phyloP scores from a whole-genome alignment of 2,113 vertebrate genomes.

The Mionectes macconnelli region DNA sequence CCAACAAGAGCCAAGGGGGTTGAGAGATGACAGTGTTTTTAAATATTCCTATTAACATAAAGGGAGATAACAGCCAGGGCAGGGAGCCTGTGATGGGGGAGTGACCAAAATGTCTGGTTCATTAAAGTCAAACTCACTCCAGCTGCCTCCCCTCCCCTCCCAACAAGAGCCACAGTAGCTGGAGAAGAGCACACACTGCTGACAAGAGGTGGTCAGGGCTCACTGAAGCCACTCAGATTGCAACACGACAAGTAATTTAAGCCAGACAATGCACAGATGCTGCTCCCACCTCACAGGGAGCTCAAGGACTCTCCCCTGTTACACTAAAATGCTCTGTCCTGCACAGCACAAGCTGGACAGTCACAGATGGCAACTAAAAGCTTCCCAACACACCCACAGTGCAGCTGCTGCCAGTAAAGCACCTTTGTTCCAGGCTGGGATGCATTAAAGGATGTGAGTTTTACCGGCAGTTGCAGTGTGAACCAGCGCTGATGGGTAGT shows the following conservation, averaged over 20 bases:
- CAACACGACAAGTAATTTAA: neutral
- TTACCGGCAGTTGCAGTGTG: neutral
- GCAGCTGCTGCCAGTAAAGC: neutral
- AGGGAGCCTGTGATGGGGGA: neutral
- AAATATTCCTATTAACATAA: neutral
- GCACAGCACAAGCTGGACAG: neutral
- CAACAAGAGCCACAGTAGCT: neutral
- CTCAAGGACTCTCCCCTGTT: neutral
- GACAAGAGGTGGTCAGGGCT: neutral
- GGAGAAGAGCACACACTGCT: neutral
- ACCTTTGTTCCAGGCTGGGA: accelerated
- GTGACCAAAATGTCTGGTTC: neutral
- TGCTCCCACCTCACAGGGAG: neutral
- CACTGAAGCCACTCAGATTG: neutral
- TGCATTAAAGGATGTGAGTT: neutral
- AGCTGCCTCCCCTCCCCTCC: neutral
- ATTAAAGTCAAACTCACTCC: neutral
- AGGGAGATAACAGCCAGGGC: neutral
- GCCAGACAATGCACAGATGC: neutral
- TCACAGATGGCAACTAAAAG: neutral
- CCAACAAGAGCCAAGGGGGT: conserved; percentile 3
- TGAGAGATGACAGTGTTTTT: neutral
- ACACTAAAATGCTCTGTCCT: neutral
- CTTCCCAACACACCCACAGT: neutral
- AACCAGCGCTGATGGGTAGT: neutral